Percentiles rank a stretch among this genome's conserved stretches.
phyloP scores from a whole-genome alignment of 2,113 vertebrate genomes.

The Tursiops truncatus region DNA sequence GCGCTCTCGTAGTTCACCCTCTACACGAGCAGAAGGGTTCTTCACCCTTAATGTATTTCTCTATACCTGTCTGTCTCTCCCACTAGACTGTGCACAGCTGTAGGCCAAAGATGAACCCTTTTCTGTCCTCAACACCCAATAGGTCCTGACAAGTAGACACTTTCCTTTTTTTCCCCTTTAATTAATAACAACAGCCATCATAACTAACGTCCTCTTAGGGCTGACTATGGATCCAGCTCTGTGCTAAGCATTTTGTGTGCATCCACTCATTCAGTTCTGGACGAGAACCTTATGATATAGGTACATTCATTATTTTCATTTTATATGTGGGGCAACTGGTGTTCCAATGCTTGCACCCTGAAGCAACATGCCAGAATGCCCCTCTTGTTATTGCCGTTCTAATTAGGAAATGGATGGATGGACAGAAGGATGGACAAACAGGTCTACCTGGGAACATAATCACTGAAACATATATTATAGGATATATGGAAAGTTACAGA shows the following conservation, averaged over 20 bases:
- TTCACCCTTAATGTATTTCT: not conserved
- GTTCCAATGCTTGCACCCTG: not conserved
- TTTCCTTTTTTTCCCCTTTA: not conserved
- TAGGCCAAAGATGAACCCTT: not conserved
- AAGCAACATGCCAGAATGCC: not conserved
- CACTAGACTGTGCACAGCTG: not conserved
- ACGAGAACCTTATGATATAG: not conserved
- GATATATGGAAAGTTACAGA: not conserved
- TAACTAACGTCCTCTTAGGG: not conserved
- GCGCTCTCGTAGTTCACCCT: not conserved
- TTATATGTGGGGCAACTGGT: not conserved
- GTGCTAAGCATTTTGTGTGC: not conserved
- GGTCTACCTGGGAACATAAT: not conserved
- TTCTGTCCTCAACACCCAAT: not conserved
- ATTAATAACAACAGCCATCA: not conserved
- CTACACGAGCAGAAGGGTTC: not conserved
- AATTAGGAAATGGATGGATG: not conserved
- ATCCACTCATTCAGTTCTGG: not conserved
- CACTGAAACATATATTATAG: not conserved
- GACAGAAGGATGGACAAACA: not conserved
- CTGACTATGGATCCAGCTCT: not conserved
- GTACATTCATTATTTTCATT: not conserved
- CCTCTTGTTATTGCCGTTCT: not conserved
- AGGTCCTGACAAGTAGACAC: not conserved
- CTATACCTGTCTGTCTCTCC: not conserved